Evolutionary conservation across 2,888 invertebrate genomes (phyloP).

Genomic region (Epirrita christyi): DNA sequence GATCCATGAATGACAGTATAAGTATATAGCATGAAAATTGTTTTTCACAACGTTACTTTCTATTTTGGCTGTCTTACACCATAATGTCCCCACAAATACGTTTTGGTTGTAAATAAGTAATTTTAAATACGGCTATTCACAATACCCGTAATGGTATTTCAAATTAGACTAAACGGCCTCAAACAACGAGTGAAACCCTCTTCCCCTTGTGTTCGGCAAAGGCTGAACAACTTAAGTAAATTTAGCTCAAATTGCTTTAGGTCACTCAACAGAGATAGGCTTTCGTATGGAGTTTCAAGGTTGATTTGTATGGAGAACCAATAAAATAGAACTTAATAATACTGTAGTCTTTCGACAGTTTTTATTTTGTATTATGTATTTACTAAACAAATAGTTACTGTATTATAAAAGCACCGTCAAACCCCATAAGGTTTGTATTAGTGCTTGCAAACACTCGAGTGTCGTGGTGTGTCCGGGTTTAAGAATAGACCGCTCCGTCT

Average conservation of each 20-base stretch:
- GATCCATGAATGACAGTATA: not conserved
- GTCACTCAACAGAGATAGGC: constrained; percentile 37
- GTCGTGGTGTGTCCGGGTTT: no score
- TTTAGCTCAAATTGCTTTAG: constrained; percentile 44
- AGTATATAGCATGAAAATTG: not conserved
- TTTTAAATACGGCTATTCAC: constrained; percentile 36
- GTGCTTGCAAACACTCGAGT: no score
- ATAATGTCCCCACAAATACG: constrained; percentile 9
- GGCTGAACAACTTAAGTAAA: constrained; percentile 48
- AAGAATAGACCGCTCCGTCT: no score
- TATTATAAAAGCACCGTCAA: no score
- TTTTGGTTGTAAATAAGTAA: constrained; percentile 15
- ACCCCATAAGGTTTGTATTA: no score
- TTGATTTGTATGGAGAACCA: no score
- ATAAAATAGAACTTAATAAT: no score
- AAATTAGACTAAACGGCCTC: constrained; percentile 48
- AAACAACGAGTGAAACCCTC: constrained; percentile 42
- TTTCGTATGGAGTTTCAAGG: constrained; percentile 23
- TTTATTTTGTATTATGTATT: no score
- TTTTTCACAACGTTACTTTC: not conserved
- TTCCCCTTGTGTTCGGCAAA: constrained; percentile 44
- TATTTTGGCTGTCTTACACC: not conserved
- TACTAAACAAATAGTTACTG: no score
- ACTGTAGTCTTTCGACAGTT: no score
- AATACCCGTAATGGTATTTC: constrained; percentile 41